phyloP scores from a whole-genome alignment of 2,888 invertebrate genomes.

The Crocallis elinguaria region DNA sequence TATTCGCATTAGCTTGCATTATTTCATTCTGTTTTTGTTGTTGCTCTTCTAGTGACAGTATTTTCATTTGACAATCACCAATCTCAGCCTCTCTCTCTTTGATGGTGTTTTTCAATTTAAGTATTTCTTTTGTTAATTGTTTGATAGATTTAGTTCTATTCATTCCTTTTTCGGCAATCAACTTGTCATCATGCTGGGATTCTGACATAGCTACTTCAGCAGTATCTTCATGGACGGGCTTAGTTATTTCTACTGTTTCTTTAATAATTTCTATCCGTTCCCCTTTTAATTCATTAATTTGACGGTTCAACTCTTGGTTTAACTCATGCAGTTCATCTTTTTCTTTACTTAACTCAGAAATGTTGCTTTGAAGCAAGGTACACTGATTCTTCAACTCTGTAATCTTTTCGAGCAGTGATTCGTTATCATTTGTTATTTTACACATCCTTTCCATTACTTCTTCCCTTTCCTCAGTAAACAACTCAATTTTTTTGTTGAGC shows the following conservation, averaged over 20 bases:
- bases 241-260: conserved; percentile 68
- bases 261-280: conserved; percentile 74
- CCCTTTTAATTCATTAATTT: conserved; percentile 74
- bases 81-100: conserved; percentile 82
- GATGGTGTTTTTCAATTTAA: conserved; percentile 77
- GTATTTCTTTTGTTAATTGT: conserved; percentile 80
- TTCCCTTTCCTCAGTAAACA: conserved; percentile 88
- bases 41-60: conserved; percentile 77
- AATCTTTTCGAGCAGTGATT: conserved; percentile 77
- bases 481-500: conserved; percentile 87
- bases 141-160: conserved; percentile 74
- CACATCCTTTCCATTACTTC: conserved; percentile 89
- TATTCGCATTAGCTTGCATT: conserved; percentile 55
- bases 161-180: conserved; percentile 62
- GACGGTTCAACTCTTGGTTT: conserved; percentile 65
- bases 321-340: conserved; percentile 65
- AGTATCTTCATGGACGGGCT: conserved; percentile 63
- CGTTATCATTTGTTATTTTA: conserved; percentile 85
- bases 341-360: conserved; percentile 75
- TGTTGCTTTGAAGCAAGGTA: conserved; percentile 69
- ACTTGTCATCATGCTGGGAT: conserved; percentile 68
- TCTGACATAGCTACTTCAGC: conserved; percentile 59
- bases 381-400: conserved; percentile 81
- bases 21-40: conserved; percentile 75
- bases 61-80: conserved; percentile 80